Percentiles rank a stretch among this genome's conserved stretches.
Conservation (phyloP, 2,888 invertebrate species). For the Pristionchus mayeri region DNA sequence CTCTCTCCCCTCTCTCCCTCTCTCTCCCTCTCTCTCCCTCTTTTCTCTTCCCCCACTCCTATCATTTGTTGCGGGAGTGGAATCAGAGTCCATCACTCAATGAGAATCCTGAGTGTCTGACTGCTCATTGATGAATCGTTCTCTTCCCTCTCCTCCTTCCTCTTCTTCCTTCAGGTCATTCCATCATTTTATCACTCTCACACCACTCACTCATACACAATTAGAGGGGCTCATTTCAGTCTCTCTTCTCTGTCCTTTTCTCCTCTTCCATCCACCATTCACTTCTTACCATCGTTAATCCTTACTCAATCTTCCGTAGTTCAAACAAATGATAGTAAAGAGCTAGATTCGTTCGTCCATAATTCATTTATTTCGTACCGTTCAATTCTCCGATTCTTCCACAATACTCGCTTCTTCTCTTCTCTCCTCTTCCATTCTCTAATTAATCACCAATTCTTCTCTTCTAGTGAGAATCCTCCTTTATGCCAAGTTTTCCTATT, state of each 20-base stretch:
- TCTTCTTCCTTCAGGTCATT: constrained; percentile 14
- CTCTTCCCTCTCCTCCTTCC: neutral
- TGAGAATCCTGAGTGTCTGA: too few relatives aligned
- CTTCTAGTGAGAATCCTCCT: neutral
- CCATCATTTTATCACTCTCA: constrained; percentile 11
- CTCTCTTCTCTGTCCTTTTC: neutral
- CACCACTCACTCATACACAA: neutral
- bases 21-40: neutral
- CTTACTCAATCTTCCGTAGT: neutral
- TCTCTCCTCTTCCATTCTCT: neutral
- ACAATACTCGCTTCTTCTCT: neutral
- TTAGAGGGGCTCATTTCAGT: neutral
- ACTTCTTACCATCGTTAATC: too few relatives aligned
- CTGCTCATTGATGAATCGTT: constrained; percentile 30
- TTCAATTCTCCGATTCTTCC: constrained; percentile 16
- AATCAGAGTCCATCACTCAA: constrained; percentile 22
- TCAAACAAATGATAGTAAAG: neutral
- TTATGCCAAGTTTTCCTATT: neutral
- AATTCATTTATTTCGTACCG: neutral
- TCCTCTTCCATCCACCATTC: neutral
- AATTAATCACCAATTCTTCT: constrained; percentile 26
- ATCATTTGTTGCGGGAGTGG: constrained; percentile 23
- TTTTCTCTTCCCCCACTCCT: neutral
- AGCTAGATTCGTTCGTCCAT: neutral
- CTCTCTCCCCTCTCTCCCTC: too few relatives aligned